Evolutionary conservation across 2,888 invertebrate species (phyloP).

Genomic region (Agriopis aurantiaria): DNA sequence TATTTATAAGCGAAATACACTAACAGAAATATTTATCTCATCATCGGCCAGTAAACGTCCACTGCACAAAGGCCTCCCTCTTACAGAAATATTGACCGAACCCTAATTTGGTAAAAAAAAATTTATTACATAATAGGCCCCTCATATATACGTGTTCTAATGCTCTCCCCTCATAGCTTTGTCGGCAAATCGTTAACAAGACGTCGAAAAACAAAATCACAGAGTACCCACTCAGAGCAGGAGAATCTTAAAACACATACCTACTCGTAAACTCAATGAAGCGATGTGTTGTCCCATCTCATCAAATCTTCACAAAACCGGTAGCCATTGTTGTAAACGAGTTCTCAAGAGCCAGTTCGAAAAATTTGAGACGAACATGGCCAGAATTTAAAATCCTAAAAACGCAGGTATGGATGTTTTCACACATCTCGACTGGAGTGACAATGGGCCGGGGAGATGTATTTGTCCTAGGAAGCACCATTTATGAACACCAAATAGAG

Average conservation of each 20-base stretch:
- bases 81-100: neutral
- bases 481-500: constrained; percentile 23
- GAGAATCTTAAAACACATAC: constrained; percentile 36
- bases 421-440: constrained; percentile 38
- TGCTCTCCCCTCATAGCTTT: constrained; percentile 9
- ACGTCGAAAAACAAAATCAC: constrained; percentile 27
- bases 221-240: constrained; percentile 28
- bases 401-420: constrained; percentile 39
- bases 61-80: too few species aligned
- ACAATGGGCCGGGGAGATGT: constrained; percentile 27
- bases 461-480: constrained; percentile 31
- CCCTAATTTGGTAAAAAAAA: neutral
- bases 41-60: too few species aligned
- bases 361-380: constrained; percentile 41
- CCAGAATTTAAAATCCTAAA: constrained; percentile 34
- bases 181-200: constrained; percentile 28
- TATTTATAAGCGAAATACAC: too few species aligned
- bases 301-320: constrained; percentile 46
- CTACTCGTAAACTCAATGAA: constrained; percentile 43
- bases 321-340: constrained; percentile 48
- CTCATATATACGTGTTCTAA: neutral
- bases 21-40: too few species aligned
- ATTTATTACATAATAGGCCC: neutral
- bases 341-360: constrained; percentile 44
- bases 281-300: constrained; percentile 45